A percentile compares a stretch with the other conserved stretches of the same genome.
phyloP scores from a whole-genome alignment of 2,113 vertebrate species.

The Chaenogobius annularis region DNA sequence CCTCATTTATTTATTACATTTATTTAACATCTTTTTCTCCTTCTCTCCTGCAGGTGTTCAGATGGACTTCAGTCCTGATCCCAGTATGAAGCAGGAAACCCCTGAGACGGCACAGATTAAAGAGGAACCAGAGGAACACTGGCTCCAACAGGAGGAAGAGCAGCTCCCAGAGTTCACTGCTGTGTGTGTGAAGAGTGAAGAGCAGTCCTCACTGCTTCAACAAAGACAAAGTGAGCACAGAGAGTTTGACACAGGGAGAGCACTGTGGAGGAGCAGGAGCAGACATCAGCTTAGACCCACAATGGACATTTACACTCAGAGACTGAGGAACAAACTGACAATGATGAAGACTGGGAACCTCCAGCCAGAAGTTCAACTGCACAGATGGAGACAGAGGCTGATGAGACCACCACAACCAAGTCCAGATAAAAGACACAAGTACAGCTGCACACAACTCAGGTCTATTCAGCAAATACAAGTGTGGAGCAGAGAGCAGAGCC shows the following conservation, averaged over 20 bases:
- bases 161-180: background rate
- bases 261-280: background rate
- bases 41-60: background rate
- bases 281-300: background rate
- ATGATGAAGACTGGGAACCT: background rate
- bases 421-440: background rate
- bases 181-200: background rate
- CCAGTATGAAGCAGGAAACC: background rate
- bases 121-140: background rate
- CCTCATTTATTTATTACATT: background rate
- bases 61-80: background rate
- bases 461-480: background rate
- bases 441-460: background rate
- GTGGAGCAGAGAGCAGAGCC: background rate
- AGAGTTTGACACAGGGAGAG: background rate
- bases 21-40: background rate
- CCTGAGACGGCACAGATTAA: background rate
- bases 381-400: background rate
- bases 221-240: background rate
- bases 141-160: background rate
- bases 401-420: background rate
- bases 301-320: background rate
- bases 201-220: background rate
- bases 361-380: background rate
- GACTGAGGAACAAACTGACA: background rate